Conservation (phyloP, 2,113 vertebrate genomes). For the Tragelaphus imberbis region DNA sequence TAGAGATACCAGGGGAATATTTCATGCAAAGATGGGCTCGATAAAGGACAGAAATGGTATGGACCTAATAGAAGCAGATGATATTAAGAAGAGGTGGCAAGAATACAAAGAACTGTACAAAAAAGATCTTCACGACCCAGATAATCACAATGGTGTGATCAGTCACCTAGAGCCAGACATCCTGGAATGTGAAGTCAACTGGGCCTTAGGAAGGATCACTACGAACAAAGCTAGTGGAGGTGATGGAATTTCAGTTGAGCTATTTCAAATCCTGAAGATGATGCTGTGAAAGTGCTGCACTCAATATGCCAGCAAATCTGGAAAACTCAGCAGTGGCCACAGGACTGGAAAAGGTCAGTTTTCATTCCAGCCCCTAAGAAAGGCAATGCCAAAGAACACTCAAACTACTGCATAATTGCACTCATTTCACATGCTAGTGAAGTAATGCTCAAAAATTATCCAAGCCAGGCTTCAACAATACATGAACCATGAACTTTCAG, state of each 20-base stretch:
- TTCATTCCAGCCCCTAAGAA: neutral
- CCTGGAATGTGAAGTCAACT: neutral
- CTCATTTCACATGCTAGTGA: neutral
- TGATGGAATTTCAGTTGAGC: neutral
- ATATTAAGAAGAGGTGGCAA: neutral
- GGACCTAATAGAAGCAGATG: neutral
- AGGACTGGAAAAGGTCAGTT: neutral
- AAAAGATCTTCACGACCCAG: neutral
- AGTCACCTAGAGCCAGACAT: neutral
- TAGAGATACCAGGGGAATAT: neutral
- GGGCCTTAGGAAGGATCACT: neutral
- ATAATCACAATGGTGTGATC: neutral
- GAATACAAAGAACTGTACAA: neutral
- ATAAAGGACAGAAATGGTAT: neutral
- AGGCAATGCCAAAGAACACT: neutral
- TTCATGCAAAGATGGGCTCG: neutral
- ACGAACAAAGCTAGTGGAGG: neutral
- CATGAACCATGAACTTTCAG: rapidly evolving
- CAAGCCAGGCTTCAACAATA: neutral
- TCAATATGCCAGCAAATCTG: neutral
- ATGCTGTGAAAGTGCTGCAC: neutral
- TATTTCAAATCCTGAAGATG: neutral
- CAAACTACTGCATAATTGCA: neutral
- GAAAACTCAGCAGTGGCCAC: neutral
- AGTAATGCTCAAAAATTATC: neutral